Evolutionary conservation across 37 sponge, comb jelly and placozoan species (phyloP), one percentile per base, ranked within the genome.

Genomic region (Cladorhizidae sp.): DNA sequence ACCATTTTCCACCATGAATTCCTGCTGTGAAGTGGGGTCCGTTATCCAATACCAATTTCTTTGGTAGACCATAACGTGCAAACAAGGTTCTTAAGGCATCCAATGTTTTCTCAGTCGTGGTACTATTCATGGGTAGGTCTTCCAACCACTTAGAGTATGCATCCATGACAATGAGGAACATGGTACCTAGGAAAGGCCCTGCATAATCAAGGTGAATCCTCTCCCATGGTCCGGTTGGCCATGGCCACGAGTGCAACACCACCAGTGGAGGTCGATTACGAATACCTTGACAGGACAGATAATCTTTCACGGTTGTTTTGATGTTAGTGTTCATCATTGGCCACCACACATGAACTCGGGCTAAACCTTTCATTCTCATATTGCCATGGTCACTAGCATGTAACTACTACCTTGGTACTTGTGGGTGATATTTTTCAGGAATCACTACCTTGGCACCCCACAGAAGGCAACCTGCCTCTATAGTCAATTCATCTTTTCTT

Each of bases 21-120:
- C 21, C 49, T 45, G 49, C 49, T 61, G 62, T 61, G 62, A 61
- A 67, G 14, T 31, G 39, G 35, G 68, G 7, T 36, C 68, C 38
- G 7, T 67, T 67, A 67, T 67, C 68, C 3, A 38, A 67, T 17
- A 67, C 68, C 31, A n/a, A n/a, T n/a, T n/a, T n/a, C n/a, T n/a
- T 12, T 6, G 50, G 72, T 72, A 72, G 36, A 8, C 72, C 72
- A 72, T 45, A n/a, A n/a, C 50, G 22, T 18, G 72, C 17, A 40
- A 72, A 45, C 50, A 72, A n/a, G 6, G 29, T 12, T n/a, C 72
- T 9, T 17, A 72, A 26, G 2, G 3, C 26, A 26, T 26, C 17
- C 43, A 72, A n/a, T n/a, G n/a, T n/a, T n/a, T n/a, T n/a, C n/a
- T n/a, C 36, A 26, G 72, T 18, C 21, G 50, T 72, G 6, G 72